Percentiles rank a stretch among this genome's conserved stretches.
Evolutionary conservation across 2,888 invertebrate genomes (phyloP).

Genomic region (Athripsodes cinereus): DNA sequence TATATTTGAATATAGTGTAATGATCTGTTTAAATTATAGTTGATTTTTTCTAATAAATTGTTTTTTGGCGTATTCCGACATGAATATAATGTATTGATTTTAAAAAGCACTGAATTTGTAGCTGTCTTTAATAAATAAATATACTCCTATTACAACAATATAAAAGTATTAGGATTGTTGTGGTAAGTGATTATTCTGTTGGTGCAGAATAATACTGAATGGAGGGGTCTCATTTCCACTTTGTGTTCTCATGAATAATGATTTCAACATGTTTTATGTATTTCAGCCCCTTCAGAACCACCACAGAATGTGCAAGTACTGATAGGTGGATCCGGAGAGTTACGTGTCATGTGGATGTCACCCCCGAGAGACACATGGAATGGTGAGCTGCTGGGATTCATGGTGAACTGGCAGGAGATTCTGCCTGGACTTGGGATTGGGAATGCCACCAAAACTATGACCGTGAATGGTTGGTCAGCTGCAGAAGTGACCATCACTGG

Average conservation of each 20-base stretch:
- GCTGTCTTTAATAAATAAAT: background rate
- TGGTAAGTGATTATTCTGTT: too few relatives aligned
- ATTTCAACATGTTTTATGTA: background rate
- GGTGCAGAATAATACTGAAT: too few relatives aligned
- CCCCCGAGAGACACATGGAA: constrained; percentile 69
- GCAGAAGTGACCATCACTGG: constrained; percentile 58
- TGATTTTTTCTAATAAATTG: too few relatives aligned
- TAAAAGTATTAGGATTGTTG: too few relatives aligned
- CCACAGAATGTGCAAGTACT: constrained; percentile 62
- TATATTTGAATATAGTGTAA: too few relatives aligned
- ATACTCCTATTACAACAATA: too few relatives aligned
- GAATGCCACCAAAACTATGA: constrained; percentile 42
- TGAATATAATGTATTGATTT: background rate
- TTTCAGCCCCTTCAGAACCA: constrained; percentile 59
- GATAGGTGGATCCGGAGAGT: constrained; percentile 62
- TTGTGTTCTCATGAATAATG: too few relatives aligned
- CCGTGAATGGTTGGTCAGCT: constrained; percentile 67
- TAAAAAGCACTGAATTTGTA: background rate
- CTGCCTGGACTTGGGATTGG: constrained; percentile 39
- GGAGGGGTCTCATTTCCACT: too few relatives aligned
- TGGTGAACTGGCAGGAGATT: constrained; percentile 63
- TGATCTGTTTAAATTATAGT: too few relatives aligned
- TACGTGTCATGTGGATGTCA: constrained; percentile 70
- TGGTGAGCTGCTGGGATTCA: constrained; percentile 69
- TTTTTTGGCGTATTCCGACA: too few relatives aligned